Percentiles rank a stretch among this genome's conserved stretches.
phyloP scores from a whole-genome alignment of 2,797 vertebrate genomes.

The Limnodromus scolopaceus region DNA sequence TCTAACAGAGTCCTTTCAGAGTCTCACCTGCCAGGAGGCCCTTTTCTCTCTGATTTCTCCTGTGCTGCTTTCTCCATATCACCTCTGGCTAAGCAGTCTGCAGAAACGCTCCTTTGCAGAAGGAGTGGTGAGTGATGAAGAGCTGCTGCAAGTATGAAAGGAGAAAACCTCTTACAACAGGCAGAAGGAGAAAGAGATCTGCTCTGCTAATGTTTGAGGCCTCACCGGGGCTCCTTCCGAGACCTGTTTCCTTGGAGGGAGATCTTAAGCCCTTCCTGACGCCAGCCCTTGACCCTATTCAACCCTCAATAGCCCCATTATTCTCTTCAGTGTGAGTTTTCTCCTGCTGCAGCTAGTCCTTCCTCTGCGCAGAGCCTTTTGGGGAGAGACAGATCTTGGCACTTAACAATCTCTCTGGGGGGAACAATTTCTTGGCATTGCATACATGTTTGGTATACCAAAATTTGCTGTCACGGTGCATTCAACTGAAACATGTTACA shows the following conservation, averaged over 20 bases:
- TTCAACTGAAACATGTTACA: background rate
- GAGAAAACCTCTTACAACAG: background rate
- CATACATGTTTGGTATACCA: background rate
- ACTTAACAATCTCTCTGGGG: background rate
- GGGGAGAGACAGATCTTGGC: background rate
- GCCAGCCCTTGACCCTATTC: background rate
- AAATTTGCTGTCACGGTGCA: background rate
- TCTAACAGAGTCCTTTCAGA: background rate
- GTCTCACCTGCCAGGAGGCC: background rate
- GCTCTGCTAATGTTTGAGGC: background rate
- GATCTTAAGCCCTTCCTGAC: background rate
- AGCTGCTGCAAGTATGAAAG: background rate
- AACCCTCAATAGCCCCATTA: background rate
- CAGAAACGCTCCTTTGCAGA: background rate
- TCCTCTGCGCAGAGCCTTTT: background rate
- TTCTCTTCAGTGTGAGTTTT: background rate
- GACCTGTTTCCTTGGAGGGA: background rate
- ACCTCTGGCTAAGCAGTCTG: too few relatives aligned
- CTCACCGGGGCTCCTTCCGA: background rate
- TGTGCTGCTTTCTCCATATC: background rate
- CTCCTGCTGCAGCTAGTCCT: background rate
- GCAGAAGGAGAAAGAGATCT: background rate
- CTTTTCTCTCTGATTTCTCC: background rate
- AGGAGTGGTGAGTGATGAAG: accelerated
- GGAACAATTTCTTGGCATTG: background rate